Evolutionary conservation across 1,140 invertebrate species (phyloP).

Genomic region (Papilio polyxenes): DNA sequence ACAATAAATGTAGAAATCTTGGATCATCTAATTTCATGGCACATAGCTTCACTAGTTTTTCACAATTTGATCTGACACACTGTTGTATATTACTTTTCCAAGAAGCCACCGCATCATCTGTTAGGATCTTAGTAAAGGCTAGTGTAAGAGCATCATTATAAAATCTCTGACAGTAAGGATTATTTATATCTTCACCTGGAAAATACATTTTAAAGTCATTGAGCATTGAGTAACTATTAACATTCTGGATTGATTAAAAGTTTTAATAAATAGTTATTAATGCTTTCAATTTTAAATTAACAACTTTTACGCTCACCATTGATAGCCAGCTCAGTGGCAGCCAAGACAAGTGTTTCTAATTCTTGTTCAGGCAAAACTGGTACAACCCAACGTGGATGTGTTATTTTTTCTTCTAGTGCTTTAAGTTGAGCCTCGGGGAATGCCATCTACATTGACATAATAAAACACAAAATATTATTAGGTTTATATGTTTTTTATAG

Average conservation of each 20-base stretch:
- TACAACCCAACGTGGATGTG: conserved; percentile 96
- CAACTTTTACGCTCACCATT: conserved; percentile 56
- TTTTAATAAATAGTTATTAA: neutral
- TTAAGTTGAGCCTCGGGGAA: conserved; percentile 94
- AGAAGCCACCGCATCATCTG: conserved; percentile 98
- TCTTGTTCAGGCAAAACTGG: conserved; percentile 98
- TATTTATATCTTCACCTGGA: conserved; percentile 92
- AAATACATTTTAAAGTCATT: conserved; percentile 37
- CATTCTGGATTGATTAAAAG: neutral
- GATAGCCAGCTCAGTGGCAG: conserved; percentile 87
- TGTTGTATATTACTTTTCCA: conserved; percentile 99
- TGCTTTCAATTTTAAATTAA: neutral
- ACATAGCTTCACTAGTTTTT: conserved; percentile 95
- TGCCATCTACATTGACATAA: conserved; percentile 59
- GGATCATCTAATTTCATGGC: conserved; percentile 96
- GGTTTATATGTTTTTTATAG: neutral
- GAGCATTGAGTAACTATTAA: neutral
- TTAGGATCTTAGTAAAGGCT: conserved; percentile 98
- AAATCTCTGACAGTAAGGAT: conserved; percentile 96
- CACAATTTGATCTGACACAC: conserved; percentile 96
- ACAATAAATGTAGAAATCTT: conserved; percentile 94
- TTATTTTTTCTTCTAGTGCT: conserved; percentile 96
- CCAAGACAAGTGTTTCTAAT: conserved; percentile 94
- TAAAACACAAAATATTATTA: conserved; percentile 14
- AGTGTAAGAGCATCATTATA: conserved; percentile 96